Evolutionary conservation across 1,140 invertebrate genomes (phyloP).

Genomic region (Zaprionus ghesquierei): DNA sequence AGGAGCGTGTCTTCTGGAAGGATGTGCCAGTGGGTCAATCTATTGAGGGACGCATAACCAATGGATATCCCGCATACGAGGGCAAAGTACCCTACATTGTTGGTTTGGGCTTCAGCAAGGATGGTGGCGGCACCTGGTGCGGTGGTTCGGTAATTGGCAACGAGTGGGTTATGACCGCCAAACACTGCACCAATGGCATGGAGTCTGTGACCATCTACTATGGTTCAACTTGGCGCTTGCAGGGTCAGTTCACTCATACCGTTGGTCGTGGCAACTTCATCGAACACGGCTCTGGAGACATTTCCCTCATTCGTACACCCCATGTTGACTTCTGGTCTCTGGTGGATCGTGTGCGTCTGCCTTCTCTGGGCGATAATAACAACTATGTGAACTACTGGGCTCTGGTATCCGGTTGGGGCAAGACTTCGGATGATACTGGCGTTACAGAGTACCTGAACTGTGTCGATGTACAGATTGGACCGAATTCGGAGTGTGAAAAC

Average conservation of each 20-base stretch:
- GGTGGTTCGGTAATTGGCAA: slow-evolving; percentile 84
- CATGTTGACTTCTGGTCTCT: slow-evolving; percentile 55
- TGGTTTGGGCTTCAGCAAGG: slow-evolving; percentile 69
- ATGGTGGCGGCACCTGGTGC: slow-evolving; percentile 42
- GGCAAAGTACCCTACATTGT: slow-evolving; percentile 84
- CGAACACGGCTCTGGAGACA: slow-evolving; percentile 52
- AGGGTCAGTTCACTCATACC: slow-evolving; percentile 42
- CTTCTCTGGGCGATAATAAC: slow-evolving; percentile 45
- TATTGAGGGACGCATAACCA: slow-evolving; percentile 50
- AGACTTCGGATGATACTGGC: slow-evolving; percentile 40
- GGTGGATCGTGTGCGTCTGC: slow-evolving; percentile 54
- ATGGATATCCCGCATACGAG: slow-evolving; percentile 48
- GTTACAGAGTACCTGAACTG: slow-evolving; percentile 50
- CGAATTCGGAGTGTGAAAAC: slow-evolving; percentile 1
- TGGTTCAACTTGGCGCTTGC: slow-evolving; percentile 59
- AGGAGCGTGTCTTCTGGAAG: slow-evolving; percentile 11
- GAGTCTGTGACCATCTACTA: slow-evolving; percentile 56
- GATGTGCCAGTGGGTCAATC: background rate
- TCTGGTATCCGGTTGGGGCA: slow-evolving; percentile 60
- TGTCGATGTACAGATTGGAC: slow-evolving; percentile 49
- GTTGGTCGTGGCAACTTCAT: slow-evolving; percentile 44
- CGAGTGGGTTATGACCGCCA: slow-evolving; percentile 84
- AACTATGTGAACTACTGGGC: slow-evolving; percentile 42
- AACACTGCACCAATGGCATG: slow-evolving; percentile 83
- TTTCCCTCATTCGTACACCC: slow-evolving; percentile 52